Conservation (phyloP, 2,113 vertebrate species). For the Parus major region DNA sequence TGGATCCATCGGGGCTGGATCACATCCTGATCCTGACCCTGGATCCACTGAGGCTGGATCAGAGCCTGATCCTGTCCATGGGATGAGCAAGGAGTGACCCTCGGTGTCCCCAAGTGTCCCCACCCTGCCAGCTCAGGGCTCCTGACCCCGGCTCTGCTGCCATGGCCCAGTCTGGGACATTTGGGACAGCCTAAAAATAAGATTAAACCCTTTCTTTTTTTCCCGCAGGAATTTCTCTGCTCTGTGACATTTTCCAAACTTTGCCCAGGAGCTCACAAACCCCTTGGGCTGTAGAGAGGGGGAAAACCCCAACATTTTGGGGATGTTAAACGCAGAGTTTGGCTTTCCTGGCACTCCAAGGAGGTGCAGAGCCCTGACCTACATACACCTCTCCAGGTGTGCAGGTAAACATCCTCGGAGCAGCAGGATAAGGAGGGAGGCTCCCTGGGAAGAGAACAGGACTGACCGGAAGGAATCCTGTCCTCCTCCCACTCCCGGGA, state of each 20-base stretch:
- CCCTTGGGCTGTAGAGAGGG: fast-evolving
- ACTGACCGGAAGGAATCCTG: slow-evolving; percentile 18
- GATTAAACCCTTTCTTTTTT: neutral
- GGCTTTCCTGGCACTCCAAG: neutral
- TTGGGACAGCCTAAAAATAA: neutral
- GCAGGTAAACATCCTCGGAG: neutral
- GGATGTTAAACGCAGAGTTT: neutral
- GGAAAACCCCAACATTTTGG: too few relatives aligned
- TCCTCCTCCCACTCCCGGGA: neutral
- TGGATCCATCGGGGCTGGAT: too few relatives aligned
- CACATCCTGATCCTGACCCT: too few relatives aligned
- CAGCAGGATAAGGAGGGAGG: neutral
- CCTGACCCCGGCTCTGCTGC: neutral
- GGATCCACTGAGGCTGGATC: too few relatives aligned
- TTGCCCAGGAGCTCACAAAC: fast-evolving
- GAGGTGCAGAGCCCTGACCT: neutral
- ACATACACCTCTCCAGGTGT: neutral
- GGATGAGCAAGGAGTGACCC: too few relatives aligned
- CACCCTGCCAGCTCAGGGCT: neutral
- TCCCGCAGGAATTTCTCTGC: too few relatives aligned
- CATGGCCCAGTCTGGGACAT: fast-evolving
- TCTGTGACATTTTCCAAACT: neutral
- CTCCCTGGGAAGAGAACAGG: slow-evolving; percentile 34
- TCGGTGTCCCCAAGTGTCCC: too few relatives aligned
- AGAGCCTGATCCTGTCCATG: neutral